A percentile compares a stretch with the other conserved stretches of the same genome.
Evolutionary conservation across 2,113 vertebrate genomes (phyloP).

Genomic region (Sinocyclocheilus anophthalmus): DNA sequence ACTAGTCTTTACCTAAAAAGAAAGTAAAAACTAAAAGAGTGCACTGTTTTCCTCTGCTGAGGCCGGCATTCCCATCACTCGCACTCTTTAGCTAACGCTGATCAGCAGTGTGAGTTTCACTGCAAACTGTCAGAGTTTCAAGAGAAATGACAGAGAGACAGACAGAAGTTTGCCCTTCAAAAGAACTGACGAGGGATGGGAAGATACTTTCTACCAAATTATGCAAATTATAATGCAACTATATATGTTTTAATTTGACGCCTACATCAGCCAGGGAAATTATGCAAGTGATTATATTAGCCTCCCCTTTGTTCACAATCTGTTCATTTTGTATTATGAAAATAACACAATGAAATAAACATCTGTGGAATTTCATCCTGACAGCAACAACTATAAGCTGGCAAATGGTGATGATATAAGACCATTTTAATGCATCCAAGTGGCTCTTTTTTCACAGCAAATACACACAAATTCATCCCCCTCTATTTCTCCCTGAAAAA

Average conservation of each 20-base stretch:
- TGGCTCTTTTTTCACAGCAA: not conserved
- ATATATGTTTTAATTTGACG: slow-evolving; percentile 33
- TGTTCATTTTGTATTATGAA: not conserved
- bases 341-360: not conserved
- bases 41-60: not conserved
- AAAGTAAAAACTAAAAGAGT: not conserved
- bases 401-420: not conserved
- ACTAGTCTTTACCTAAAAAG: not conserved
- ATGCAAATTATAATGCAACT: slow-evolving; percentile 27
- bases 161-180: not conserved
- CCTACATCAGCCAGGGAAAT: slow-evolving; percentile 15
- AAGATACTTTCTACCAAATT: slow-evolving; percentile 21
- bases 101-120: not conserved
- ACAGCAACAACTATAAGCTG: not conserved
- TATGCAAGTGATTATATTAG: slow-evolving; percentile 12
- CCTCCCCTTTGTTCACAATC: slow-evolving; percentile 8
- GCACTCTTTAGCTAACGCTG: not conserved
- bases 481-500: slow-evolving; percentile 20
- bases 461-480: not conserved
- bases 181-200: not conserved
- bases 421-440: not conserved
- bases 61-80: not conserved
- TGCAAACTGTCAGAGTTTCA: not conserved
- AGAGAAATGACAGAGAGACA: not conserved
- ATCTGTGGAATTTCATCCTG: slow-evolving; percentile 6